These are phyloP conservation scores for Sarcophaga caerulescens DNA, from an alignment of 2,888 invertebrate genomes.

Conservation along the genomic window DNA sequence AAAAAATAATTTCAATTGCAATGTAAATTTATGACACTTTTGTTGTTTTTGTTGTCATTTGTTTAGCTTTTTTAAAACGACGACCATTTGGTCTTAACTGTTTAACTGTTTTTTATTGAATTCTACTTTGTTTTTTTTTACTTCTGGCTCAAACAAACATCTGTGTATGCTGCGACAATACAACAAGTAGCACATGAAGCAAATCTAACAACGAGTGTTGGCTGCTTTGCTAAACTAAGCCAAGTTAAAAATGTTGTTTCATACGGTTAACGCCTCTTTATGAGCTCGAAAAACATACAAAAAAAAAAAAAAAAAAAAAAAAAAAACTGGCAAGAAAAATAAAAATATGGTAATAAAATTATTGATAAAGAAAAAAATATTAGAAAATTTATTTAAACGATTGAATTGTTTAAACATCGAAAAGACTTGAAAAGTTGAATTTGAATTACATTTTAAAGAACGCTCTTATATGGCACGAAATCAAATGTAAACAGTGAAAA, in stretches of 20 bases:
- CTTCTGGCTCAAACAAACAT: neutral
- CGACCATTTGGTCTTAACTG: neutral
- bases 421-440: neutral
- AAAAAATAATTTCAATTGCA: constrained; percentile 18
- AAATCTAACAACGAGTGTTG: constrained; percentile 12
- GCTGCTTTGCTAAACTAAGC: constrained; percentile 18
- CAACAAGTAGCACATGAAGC: constrained; percentile 28
- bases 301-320: neutral
- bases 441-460: neutral
- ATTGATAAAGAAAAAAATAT: neutral
- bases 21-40: constrained; percentile 55
- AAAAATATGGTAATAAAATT: constrained; percentile 17
- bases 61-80: too few species aligned
- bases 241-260: constrained; percentile 26
- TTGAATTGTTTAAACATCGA: neutral
- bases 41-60: neutral
- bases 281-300: neutral
- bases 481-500: too few species aligned
- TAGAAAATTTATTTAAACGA: neutral
- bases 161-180: constrained; percentile 29
- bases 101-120: neutral
- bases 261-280: constrained; percentile 49
- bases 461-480: too few species aligned
- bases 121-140: neutral
- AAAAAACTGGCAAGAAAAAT: neutral